These are phyloP conservation scores for Pantherophis alleghaniensis DNA, from an alignment of 2,797 vertebrate genomes.

Conservation along the genomic window DNA sequence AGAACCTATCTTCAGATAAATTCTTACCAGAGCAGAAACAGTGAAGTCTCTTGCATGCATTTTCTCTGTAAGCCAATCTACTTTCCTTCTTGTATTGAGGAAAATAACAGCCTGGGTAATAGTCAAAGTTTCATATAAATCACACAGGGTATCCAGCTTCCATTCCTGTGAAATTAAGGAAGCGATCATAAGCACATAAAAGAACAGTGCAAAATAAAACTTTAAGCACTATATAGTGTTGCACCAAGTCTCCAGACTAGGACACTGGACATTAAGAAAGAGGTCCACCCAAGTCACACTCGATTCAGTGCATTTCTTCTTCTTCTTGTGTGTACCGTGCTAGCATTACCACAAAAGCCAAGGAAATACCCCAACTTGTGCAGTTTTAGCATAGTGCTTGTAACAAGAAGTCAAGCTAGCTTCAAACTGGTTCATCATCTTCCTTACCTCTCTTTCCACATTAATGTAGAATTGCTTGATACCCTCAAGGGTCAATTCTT, in stretches of 20 bases:
- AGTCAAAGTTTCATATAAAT: constrained; percentile 95
- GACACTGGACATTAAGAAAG: constrained; percentile 98
- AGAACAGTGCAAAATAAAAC: not conserved
- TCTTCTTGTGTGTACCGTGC: constrained; percentile 83
- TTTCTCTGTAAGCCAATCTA: constrained; percentile 98
- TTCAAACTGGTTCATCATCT: not conserved
- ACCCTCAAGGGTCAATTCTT: constrained; percentile 97
- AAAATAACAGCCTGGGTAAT: constrained; percentile 99
- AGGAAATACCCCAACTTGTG: constrained; percentile 68
- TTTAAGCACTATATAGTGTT: constrained; percentile 63
- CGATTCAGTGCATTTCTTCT: constrained; percentile 77
- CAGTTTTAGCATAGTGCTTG: constrained; percentile 93
- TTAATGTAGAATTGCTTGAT: constrained; percentile 99
- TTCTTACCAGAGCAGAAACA: constrained; percentile 92
- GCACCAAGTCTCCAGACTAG: constrained; percentile 83
- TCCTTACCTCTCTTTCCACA: constrained; percentile 91
- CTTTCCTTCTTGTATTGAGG: constrained; percentile 97
- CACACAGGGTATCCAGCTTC: constrained; percentile 97
- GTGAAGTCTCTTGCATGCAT: constrained; percentile 98
- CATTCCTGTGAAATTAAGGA: constrained; percentile 81
- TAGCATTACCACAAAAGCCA: constrained; percentile 84
- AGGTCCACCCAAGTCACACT: constrained; percentile 82
- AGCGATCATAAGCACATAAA: not conserved
- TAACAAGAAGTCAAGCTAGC: constrained; percentile 76
- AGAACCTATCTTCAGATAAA: not conserved